phyloP scores from a whole-genome alignment of 23 tunicate genomes.

The Halocynthia aurantium region DNA sequence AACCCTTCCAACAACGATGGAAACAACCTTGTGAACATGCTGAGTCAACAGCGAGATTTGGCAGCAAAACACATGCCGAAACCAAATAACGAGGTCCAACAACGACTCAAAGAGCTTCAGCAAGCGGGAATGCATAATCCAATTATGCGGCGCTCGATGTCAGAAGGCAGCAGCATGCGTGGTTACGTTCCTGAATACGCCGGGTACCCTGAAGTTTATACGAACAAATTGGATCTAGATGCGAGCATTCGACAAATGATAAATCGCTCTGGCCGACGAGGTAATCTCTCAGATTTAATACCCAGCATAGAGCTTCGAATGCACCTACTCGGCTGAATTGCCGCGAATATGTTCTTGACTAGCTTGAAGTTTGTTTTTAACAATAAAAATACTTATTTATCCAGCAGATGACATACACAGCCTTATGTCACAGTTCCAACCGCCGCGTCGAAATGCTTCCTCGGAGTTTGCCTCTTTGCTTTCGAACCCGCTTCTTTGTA shows the following conservation, averaged over 20 bases:
- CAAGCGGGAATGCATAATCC: constrained; percentile 25
- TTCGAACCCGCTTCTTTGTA: not conserved
- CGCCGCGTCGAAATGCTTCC: constrained; percentile 37
- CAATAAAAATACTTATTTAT: too few relatives aligned
- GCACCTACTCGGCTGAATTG: not conserved
- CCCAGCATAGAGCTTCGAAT: too few relatives aligned
- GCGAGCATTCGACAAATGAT: constrained; percentile 55
- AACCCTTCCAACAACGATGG: not conserved
- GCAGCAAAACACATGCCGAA: constrained; percentile 18
- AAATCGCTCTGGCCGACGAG: constrained; percentile 30
- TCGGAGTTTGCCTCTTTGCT: constrained; percentile 22
- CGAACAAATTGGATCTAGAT: constrained; percentile 63
- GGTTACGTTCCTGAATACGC: constrained; percentile 45
- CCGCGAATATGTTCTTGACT: not conserved
- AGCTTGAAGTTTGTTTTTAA: not conserved
- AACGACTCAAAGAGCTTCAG: constrained; percentile 74
- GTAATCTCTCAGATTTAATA: constrained; percentile 12
- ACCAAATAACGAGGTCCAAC: constrained; percentile 75
- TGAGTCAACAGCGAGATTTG: constrained; percentile 22
- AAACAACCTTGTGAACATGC: constrained; percentile 5
- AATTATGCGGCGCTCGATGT: constrained; percentile 39
- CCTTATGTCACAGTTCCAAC: constrained; percentile 36
- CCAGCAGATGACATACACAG: constrained; percentile 33
- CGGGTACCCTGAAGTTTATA: constrained; percentile 47
- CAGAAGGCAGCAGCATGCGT: constrained; percentile 31